Evolutionary conservation across 1,140 invertebrate genomes (phyloP).

Genomic region (Magallana angulata): DNA sequence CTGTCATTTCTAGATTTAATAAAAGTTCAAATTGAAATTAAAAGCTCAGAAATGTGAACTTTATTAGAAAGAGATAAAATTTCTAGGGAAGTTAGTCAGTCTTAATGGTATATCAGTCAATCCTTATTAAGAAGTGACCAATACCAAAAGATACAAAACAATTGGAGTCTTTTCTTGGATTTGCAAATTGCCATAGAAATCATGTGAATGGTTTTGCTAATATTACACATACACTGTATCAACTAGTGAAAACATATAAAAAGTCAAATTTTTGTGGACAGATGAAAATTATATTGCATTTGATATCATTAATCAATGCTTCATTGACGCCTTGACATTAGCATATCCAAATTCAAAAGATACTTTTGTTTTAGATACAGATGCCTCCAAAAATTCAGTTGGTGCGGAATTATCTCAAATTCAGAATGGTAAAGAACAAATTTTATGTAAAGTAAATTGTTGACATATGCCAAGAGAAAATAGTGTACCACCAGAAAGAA

Average conservation of each 20-base stretch:
- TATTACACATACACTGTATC: constrained; percentile 14
- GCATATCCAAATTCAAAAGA: too few species aligned
- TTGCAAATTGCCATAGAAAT: constrained; percentile 20
- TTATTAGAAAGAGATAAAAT: constrained; percentile 50
- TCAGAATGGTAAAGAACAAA: background rate
- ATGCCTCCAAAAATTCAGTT: too few species aligned
- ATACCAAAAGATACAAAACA: background rate
- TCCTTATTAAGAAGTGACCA: constrained; percentile 25
- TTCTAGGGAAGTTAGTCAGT: constrained; percentile 45
- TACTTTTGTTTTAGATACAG: too few species aligned
- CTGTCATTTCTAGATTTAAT: constrained; percentile 12
- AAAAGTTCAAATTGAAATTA: constrained; percentile 49
- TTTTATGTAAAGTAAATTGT: constrained; percentile 44
- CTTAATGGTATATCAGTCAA: constrained; percentile 35
- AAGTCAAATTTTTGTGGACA: constrained; percentile 40
- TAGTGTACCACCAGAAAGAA: constrained; percentile 63
- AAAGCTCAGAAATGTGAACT: constrained; percentile 56
- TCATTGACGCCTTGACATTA: background rate
- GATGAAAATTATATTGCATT: constrained; percentile 47
- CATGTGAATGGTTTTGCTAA: constrained; percentile 35
- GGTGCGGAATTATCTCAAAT: too few species aligned
- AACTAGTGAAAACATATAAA: background rate
- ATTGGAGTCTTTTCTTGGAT: background rate
- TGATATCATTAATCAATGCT: constrained; percentile 13
- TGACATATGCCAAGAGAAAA: constrained; percentile 46